Evolutionary conservation across 1,140 invertebrate genomes (phyloP).

Genomic region (Tetragonula clypearis): DNA sequence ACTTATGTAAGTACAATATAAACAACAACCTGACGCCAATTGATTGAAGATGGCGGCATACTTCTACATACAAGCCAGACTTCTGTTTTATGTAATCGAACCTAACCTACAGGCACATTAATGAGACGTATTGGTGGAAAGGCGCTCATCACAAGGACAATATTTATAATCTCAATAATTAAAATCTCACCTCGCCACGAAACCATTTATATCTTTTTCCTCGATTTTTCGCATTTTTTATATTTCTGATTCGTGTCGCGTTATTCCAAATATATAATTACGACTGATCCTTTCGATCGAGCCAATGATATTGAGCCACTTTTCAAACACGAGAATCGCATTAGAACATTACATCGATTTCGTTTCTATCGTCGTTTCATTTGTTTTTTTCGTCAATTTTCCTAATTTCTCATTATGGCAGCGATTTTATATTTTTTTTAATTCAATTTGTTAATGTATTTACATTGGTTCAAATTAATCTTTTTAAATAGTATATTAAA

Average conservation of each 20-base stretch:
- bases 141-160: not conserved
- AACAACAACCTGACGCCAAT: not conserved
- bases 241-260: not conserved
- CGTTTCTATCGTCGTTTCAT: not conserved
- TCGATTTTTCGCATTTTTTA: no score
- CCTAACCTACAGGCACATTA: not conserved
- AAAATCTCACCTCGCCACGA: no score
- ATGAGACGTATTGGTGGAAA: not conserved
- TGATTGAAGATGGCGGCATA: not conserved
- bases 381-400: not conserved
- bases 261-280: not conserved
- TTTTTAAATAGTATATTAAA: not conserved
- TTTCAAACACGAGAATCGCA: not conserved
- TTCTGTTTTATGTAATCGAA: constrained; percentile 40
- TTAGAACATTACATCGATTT: constrained; percentile 1
- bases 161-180: constrained; percentile 18
- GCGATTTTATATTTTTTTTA: not conserved
- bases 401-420: not conserved
- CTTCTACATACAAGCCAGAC: not conserved
- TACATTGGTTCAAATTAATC: no score
- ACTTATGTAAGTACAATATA: constrained; percentile 7
- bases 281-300: not conserved
- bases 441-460: no score
- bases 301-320: not conserved
- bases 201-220: not conserved